Evolutionary conservation across 2,888 invertebrate species (phyloP).

Genomic region (Neuroscelio doddi): DNA sequence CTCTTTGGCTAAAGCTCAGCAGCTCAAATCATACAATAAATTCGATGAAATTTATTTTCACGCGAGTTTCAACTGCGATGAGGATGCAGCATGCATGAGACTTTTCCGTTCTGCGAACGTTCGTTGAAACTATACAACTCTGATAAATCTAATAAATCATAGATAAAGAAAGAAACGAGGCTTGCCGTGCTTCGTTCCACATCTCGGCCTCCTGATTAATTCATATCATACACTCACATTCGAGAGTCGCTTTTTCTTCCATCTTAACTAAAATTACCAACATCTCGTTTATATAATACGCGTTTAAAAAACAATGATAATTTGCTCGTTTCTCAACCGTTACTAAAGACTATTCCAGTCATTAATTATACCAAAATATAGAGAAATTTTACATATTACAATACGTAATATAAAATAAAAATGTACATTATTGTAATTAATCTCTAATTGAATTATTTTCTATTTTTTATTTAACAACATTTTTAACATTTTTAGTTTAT

Average conservation of each 20-base stretch:
- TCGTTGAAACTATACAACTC: neutral
- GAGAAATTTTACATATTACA: too few species aligned
- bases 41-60: neutral
- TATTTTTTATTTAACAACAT: too few species aligned
- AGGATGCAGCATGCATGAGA: neutral
- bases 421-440: too few species aligned
- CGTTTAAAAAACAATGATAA: too few species aligned
- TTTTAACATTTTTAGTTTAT: too few species aligned
- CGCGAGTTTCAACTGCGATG: neutral
- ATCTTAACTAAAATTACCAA: too few species aligned
- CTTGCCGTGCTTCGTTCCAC: slow-evolving; percentile 5
- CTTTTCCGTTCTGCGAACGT: neutral
- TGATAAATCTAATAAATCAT: slow-evolving; percentile 2
- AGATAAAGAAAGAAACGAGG: neutral
- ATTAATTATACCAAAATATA: too few species aligned
- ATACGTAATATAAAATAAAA: too few species aligned
- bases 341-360: too few species aligned
- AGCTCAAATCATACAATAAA: neutral
- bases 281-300: too few species aligned
- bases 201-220: neutral
- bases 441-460: too few species aligned
- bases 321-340: too few species aligned
- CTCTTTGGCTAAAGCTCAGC: neutral
- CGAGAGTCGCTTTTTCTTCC: neutral
- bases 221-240: neutral